A percentile compares a stretch with the other conserved stretches of the same genome.
Conservation (phyloP, 2,113 vertebrate genomes). For the Cranoglanis bouderius region DNA sequence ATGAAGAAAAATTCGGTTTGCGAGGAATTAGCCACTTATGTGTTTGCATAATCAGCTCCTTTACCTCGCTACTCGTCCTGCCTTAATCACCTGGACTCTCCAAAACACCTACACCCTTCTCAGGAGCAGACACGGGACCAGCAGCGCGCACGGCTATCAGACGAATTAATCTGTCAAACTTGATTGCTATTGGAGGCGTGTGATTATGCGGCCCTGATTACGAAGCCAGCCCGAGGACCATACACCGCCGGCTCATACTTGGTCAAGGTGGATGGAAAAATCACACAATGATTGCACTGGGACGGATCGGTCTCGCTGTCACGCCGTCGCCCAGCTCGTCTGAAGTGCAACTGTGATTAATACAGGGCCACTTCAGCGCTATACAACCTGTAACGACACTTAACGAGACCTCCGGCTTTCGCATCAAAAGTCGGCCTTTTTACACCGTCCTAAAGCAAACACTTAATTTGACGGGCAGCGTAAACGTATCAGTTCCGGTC, state of each 20-base stretch:
- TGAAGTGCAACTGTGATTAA: constrained; percentile 80
- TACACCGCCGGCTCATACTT: constrained; percentile 65
- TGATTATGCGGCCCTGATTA: constrained; percentile 81
- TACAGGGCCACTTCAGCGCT: constrained; percentile 75
- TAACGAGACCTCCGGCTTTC: constrained; percentile 57
- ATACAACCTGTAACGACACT: constrained; percentile 55
- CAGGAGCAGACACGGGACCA: constrained; percentile 74
- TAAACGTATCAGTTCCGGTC: constrained; percentile 29
- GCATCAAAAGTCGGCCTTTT: constrained; percentile 47
- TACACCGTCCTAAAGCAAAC: constrained; percentile 53
- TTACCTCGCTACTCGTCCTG: constrained; percentile 67
- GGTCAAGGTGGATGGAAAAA: constrained; percentile 75
- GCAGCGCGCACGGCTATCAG: constrained; percentile 66
- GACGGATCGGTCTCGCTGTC: constrained; percentile 73
- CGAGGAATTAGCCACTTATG: constrained; percentile 73
- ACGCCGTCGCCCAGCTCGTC: constrained; percentile 71
- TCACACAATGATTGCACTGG: constrained; percentile 77
- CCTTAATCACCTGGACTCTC: constrained; percentile 81
- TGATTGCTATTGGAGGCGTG: constrained; percentile 77
- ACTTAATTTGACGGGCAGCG: constrained; percentile 54
- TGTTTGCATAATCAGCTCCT: constrained; percentile 79
- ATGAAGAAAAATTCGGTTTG: constrained; percentile 70
- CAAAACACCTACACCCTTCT: constrained; percentile 81
- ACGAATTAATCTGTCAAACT: constrained; percentile 75
- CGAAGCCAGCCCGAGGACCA: constrained; percentile 74